phyloP scores from a whole-genome alignment of 2,888 invertebrate genomes.

The Standfussiana lucernea region DNA sequence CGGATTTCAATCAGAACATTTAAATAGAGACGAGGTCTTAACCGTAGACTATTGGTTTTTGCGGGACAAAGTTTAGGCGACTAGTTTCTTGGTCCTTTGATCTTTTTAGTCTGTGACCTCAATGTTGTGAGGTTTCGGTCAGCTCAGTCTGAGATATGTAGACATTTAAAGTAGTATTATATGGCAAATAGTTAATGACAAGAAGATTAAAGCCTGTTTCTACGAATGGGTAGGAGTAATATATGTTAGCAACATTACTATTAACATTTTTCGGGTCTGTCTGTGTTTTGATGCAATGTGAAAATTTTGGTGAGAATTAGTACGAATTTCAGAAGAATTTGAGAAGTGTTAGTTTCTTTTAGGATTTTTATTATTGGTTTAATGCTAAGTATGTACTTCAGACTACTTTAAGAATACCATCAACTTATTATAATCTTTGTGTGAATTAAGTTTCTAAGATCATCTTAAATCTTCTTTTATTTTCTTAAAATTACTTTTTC shows the following conservation, averaged over 20 bases:
- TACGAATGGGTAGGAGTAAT: background rate
- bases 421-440: background rate
- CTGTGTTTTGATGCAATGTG: background rate
- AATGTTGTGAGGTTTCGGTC: slow-evolving; percentile 28
- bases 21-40: slow-evolving; percentile 76
- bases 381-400: background rate
- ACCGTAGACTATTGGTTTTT: slow-evolving; percentile 75
- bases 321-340: too few relatives aligned
- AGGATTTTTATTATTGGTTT: background rate
- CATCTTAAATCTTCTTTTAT: background rate
- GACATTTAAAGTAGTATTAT: slow-evolving; percentile 9
- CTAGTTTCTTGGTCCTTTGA: slow-evolving; percentile 60
- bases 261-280: background rate
- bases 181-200: background rate
- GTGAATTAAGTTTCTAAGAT: background rate
- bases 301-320: background rate
- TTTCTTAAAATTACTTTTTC: slow-evolving; percentile 30
- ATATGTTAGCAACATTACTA: background rate
- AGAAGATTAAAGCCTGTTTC: background rate
- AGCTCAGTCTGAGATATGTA: background rate
- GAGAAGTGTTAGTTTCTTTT: background rate
- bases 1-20: slow-evolving; percentile 79
- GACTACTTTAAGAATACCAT: background rate
- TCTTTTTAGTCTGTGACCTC: slow-evolving; percentile 44
- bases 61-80: slow-evolving; percentile 62